Evolutionary conservation across 2,113 vertebrate genomes (phyloP), one percentile per base, ranked within the genome.

Genomic region (Heptranchias perlo): DNA sequence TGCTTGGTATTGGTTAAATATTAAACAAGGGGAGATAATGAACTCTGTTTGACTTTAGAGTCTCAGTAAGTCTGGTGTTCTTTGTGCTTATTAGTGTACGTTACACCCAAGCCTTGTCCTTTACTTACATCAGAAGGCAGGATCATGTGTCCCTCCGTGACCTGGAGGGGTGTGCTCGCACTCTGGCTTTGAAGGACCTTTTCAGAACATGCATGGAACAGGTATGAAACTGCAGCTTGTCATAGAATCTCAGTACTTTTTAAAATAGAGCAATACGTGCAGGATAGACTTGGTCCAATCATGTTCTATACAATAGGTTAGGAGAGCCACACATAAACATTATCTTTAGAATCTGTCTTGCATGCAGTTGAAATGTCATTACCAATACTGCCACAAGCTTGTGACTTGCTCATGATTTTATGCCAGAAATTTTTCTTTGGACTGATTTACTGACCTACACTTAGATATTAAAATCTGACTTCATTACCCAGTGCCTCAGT

Each of bases 1-100:
- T 98, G 97, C 97, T 97, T 98, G 98, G 97, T 69, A 52, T 97
- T 98, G 97, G 98, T 99, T 99, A 99, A 99, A 98, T 98, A 99
- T 99, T 98, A 99, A 98, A 98, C 97, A 97, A 98, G 96, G 96
- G 97, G 97, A 98, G 98, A 98, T 98, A 98, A 97, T 98, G 96
- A 97, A 21, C 49, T 64, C n/a, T 97, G 65, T 95, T 95, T 95
- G 94, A 95, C 94, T 95, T 35, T 73, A 31, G 44, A 49, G 94
- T 95, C 47, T 49, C 94, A 58, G 23, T 35, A 62, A 93, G 58
- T 93, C 18, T n/a, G 47, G 65, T 49, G 94, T 67, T 69, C 64
- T 73, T 95, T 95, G 65, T 95, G 65, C 28, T 49, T 73, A 95
- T 52, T 23, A 67, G 47, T 69, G 64, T 67, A 52, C 11, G 94